Base-by-base conservation (phyloP, 2,888 invertebrate genomes). In the Pelosia muscerda region DNA sequence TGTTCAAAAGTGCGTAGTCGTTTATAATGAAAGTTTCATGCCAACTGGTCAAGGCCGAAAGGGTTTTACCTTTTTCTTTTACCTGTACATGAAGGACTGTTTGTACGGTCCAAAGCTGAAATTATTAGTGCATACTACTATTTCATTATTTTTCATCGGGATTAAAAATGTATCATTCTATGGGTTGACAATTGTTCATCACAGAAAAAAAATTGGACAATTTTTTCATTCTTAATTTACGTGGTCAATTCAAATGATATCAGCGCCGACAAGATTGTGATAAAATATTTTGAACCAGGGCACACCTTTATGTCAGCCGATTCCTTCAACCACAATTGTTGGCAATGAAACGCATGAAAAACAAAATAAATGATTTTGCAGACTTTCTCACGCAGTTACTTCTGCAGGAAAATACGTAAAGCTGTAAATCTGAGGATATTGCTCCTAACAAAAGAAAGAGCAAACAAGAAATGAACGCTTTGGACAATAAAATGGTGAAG, bases 171-270 rank as follows among this genome's bases (percentile, higher is more conserved):
- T 63, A 66, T 69, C 59, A 66, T 65, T 11, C 58, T 59, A 11
- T 59, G 58, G 58, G 58, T 59, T 31, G 57, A 70, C 9, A 66
- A 70, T 60, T 70, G 66, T 63, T 63, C 69, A 28, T 53, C 66
- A n/a, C 69, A 70, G 56, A 70, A 70, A 49, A 70, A 70, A 70
- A 70, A 70, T 53, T 70, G 69, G 69, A 60, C 66, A 26, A 60
- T 19, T 70, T 70, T 70, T 63, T 70, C 63, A 25, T 70, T 66
- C 49, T 63, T 70, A 70, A 49, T 61, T 15, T 49, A 61, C 9
- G 22, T 61, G 11, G 15, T 49, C 3, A 62, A 62, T 53, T 53
- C 53, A 3, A n/a, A 25, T 28, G 31, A 62, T 15, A 62, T 62
- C 28, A 54, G 3, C 28, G 53, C 62, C 5, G 53, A 53, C 4